Conservation (phyloP, 2,797 vertebrate species). For the Phataginus tricuspis region DNA sequence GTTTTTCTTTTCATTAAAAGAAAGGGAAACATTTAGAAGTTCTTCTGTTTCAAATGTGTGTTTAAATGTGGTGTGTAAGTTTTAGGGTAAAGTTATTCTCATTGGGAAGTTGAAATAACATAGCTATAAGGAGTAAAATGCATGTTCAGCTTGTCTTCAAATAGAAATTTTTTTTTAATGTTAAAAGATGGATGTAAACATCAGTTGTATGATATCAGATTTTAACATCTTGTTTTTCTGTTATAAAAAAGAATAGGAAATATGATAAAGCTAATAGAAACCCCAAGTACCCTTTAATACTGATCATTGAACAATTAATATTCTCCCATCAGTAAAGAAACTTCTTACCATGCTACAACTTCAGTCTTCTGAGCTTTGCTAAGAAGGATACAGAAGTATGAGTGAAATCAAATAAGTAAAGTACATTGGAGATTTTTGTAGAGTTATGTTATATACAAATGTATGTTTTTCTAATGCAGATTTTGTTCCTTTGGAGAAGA, state of each 20-base stretch:
- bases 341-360: not conserved
- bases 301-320: not conserved
- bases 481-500: constrained; percentile 22
- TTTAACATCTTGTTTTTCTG: not conserved
- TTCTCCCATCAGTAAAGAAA: not conserved
- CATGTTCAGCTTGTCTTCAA: not conserved
- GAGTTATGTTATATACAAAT: not conserved
- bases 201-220: not conserved
- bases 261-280: not conserved
- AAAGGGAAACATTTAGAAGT: not conserved
- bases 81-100: not conserved
- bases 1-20: not conserved
- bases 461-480: not conserved
- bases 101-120: not conserved
- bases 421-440: not conserved
- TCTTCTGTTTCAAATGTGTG: not conserved
- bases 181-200: not conserved
- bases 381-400: not conserved
- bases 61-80: not conserved
- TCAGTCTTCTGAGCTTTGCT: not conserved
- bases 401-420: not conserved
- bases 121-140: not conserved
- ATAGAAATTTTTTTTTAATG: not conserved
- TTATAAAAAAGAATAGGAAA: not conserved
- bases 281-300: not conserved